Percentiles rank a stretch among this genome's conserved stretches.
These are phyloP conservation scores for Melitaea cinxia DNA, from an alignment of 1,140 invertebrate species.

Conservation along the genomic window DNA sequence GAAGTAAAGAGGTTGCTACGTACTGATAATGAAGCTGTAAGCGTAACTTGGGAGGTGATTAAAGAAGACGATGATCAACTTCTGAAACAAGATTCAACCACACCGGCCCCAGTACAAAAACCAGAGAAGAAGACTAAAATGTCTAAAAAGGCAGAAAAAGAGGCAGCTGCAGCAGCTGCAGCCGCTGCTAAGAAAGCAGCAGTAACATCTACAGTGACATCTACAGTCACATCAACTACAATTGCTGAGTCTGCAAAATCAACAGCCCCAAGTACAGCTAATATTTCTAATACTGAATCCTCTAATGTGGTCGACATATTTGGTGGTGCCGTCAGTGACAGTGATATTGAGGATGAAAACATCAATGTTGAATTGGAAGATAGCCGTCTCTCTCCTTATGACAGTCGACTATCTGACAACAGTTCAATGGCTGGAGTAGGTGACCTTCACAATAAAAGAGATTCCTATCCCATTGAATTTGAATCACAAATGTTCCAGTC, in stretches of 20 bases:
- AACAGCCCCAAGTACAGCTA: slow-evolving; percentile 26
- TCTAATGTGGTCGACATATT: slow-evolving; percentile 88
- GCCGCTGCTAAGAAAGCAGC: background rate
- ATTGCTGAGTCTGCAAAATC: background rate
- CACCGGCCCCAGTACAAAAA: slow-evolving; percentile 62
- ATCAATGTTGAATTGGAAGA: slow-evolving; percentile 91
- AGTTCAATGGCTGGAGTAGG: slow-evolving; percentile 86
- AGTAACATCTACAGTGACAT: background rate
- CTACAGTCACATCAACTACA: background rate
- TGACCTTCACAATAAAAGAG: slow-evolving; percentile 57
- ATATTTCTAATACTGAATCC: slow-evolving; percentile 43
- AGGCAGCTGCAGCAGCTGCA: slow-evolving; percentile 41
- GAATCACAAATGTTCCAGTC: slow-evolving; percentile 58
- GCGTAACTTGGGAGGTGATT: slow-evolving; percentile 95
- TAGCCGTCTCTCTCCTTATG: slow-evolving; percentile 88
- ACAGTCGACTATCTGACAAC: slow-evolving; percentile 89
- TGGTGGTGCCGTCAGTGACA: slow-evolving; percentile 93
- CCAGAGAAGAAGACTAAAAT: slow-evolving; percentile 75
- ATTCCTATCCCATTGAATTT: slow-evolving; percentile 50
- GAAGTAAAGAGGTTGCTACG: slow-evolving; percentile 95
- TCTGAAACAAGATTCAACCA: slow-evolving; percentile 76
- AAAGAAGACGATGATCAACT: slow-evolving; percentile 92
- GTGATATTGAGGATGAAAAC: slow-evolving; percentile 87
- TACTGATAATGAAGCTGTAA: slow-evolving; percentile 95
- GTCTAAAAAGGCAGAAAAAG: slow-evolving; percentile 69